phyloP scores from a whole-genome alignment of 2,113 vertebrate genomes.

The Hydrochoerus hydrochaeris region DNA sequence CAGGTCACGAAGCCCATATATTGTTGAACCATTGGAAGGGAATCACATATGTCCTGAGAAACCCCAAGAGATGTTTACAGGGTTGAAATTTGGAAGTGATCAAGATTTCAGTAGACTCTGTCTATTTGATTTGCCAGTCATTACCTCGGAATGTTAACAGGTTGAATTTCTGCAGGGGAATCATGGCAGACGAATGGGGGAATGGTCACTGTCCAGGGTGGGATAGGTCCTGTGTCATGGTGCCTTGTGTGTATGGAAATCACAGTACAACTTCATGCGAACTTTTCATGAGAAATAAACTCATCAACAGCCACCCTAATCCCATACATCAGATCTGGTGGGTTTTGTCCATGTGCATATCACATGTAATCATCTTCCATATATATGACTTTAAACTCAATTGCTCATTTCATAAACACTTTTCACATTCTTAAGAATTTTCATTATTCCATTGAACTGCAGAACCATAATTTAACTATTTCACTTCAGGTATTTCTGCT shows the following conservation, averaged over 20 bases:
- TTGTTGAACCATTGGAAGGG: neutral
- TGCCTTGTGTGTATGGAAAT: neutral
- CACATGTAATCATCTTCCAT: neutral
- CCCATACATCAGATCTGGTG: neutral
- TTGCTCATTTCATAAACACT: slow-evolving; percentile 61
- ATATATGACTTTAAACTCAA: slow-evolving; percentile 38
- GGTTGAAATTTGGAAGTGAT: neutral
- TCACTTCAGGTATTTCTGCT: slow-evolving; percentile 41
- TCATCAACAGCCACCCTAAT: neutral
- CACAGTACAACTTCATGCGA: neutral
- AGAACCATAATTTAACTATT: slow-evolving; percentile 52
- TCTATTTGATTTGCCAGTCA: neutral
- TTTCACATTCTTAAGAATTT: slow-evolving; percentile 37
- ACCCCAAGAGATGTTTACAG: neutral
- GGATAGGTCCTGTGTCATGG: neutral
- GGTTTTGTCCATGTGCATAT: neutral
- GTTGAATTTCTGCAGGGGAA: neutral
- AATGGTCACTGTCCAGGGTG: neutral
- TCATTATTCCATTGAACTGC: slow-evolving; percentile 19
- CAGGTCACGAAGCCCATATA: neutral
- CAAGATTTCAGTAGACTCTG: neutral
- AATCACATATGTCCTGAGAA: neutral
- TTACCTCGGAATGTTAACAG: neutral
- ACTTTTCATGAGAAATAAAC: slow-evolving; percentile 37
- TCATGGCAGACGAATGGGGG: neutral